These are phyloP conservation scores for Suillia variegata DNA, from an alignment of 2,888 invertebrate species.

Conservation along the genomic window DNA sequence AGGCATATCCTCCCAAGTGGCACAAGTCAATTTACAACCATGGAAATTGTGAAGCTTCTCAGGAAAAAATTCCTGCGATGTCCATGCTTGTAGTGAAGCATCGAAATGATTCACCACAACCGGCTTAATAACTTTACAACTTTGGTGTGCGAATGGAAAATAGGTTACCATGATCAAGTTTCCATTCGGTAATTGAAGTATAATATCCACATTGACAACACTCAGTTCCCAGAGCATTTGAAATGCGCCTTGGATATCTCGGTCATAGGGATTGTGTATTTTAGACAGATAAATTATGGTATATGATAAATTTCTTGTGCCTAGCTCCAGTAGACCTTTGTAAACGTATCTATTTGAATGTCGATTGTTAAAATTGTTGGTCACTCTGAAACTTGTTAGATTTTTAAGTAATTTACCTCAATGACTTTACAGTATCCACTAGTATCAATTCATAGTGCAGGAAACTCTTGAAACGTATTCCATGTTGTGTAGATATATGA, in stretches of 20 bases:
- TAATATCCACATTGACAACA: conserved; percentile 37
- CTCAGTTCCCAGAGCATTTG: conserved; percentile 38
- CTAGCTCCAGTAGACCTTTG: conserved; percentile 5
- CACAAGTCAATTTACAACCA: conserved; percentile 46
- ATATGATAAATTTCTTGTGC: conserved; percentile 40
- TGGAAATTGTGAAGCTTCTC: conserved; percentile 40
- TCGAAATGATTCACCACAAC: conserved; percentile 39
- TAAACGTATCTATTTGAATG: conserved; percentile 25
- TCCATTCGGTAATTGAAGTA: conserved; percentile 17
- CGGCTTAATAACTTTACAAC: conserved; percentile 36
- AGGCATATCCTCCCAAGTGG: conserved; percentile 49
- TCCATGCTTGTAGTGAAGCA: conserved; percentile 27
- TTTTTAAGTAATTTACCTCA: conserved; percentile 17
- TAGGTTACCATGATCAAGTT: conserved; percentile 41
- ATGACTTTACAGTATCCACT: conserved; percentile 34
- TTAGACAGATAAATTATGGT: conserved; percentile 37
- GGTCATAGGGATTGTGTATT: conserved; percentile 19
- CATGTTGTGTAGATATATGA: conserved; percentile 11
- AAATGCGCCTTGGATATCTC: conserved; percentile 30
- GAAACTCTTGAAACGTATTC: neutral
- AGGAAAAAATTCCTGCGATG: conserved; percentile 33
- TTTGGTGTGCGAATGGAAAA: conserved; percentile 38
- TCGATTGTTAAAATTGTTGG: neutral
- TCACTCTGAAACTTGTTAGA: neutral
- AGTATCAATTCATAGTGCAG: conserved; percentile 36